Percentiles rank a stretch among this genome's conserved stretches.
phyloP scores from a whole-genome alignment of 1,140 invertebrate genomes.

The Formica selysi region DNA sequence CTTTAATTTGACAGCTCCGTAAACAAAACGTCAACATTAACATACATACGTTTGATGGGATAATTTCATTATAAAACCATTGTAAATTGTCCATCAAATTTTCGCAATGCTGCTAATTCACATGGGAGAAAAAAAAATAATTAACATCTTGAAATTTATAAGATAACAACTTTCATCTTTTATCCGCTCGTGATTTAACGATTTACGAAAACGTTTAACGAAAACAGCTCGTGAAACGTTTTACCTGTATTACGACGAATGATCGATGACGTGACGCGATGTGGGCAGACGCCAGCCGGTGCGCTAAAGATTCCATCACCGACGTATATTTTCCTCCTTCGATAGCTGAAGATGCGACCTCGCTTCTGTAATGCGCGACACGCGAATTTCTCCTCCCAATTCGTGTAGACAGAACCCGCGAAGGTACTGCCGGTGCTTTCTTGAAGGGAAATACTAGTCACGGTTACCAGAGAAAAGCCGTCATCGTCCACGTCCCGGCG shows the following conservation, averaged over 20 bases:
- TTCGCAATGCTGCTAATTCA: too few species aligned
- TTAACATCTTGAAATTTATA: too few species aligned
- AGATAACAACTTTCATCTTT: too few species aligned
- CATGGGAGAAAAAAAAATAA: too few species aligned
- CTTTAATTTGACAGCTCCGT: too few species aligned
- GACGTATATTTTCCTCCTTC: conserved; percentile 63
- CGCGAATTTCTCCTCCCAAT: conserved; percentile 64
- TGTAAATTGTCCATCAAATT: too few species aligned
- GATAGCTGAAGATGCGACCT: conserved; percentile 68
- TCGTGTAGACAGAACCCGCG: conserved; percentile 49
- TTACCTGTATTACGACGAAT: conserved; percentile 71
- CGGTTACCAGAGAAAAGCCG: conserved; percentile 65
- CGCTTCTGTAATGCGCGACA: conserved; percentile 50
- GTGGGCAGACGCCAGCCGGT: conserved; percentile 75
- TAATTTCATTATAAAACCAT: too few species aligned
- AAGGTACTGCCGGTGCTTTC: conserved; percentile 68
- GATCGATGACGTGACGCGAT: conserved; percentile 74
- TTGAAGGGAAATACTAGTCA: conserved; percentile 66
- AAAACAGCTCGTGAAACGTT: background rate
- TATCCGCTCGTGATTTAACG: too few species aligned
- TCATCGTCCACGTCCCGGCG: conserved; percentile 68
- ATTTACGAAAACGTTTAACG: too few species aligned
- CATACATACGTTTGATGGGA: too few species aligned
- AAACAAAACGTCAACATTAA: too few species aligned
- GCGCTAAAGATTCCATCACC: conserved; percentile 72